Evolutionary conservation across 1,140 invertebrate species (phyloP), one percentile per base, ranked within the genome.

Genomic region (Luehdorfia chinensis): DNA sequence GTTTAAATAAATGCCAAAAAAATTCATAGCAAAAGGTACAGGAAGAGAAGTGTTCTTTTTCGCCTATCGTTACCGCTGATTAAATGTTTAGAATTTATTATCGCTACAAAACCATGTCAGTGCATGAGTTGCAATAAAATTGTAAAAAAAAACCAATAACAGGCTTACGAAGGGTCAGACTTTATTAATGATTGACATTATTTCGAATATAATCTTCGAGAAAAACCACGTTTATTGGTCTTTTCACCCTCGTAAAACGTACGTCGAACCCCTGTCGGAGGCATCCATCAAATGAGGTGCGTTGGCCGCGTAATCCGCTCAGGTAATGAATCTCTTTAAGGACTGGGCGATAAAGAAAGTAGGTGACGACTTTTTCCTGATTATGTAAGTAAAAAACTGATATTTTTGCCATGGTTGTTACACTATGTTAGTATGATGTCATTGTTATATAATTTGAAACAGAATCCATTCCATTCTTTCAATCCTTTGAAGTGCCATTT

Each of bases 271-370:
- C 50, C 59, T 49, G 55, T 56, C 55, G 55, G 47, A 53, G 51
- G 45, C 37, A 65, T 71, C 58, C 64, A 62, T 71, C 67, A 67
- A 60, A 71, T 50, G 36, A 46, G 31, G 31, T 14, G 48, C 50
- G 45, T 39, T 52, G 46, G 49, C 23, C 56, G 36, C 56, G 52
- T 59, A 58, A 67, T 60, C 58, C 50, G 47, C 25, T 47, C 18
- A 43, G 28, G 50, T 60, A 70, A 57, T 57, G 49, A 56, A 50
- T 49, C 33, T 49, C 33, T 59, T 53, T 50, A 57, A 55, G 48
- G 36, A 47, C 45, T 31, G 50, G n/a, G 52, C 45, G 66, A 66
- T 72, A 69, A 69, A 50, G 56, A 54, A 66, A 65, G 60, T 69
- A 66, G 59, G 55, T 56, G 55, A 54, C 37, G 49, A 51, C 63